Evolutionary conservation across 2,888 invertebrate genomes (phyloP), one percentile per base, ranked within the genome.

Genomic region (Agriotes lineatus): DNA sequence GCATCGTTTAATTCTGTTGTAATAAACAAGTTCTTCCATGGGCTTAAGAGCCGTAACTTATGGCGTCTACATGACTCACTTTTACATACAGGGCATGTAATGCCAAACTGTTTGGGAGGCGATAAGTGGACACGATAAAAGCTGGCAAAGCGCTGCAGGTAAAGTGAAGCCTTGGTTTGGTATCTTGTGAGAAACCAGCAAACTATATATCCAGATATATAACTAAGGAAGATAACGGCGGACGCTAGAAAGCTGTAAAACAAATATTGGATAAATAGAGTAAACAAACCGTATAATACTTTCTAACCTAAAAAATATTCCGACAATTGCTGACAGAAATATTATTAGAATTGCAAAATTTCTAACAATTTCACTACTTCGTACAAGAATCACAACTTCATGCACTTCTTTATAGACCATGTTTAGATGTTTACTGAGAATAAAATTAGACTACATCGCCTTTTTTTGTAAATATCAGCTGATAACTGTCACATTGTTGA

Each of bases 1-100:
- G 93, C 90, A 77, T 87, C 85, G 82, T 95, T 93, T 65, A 95
- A 86, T 78, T 92, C 90, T 79, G 89, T 87, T 65, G 91, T 90
- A 77, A 95, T 86, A 70, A 86, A 85, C 1, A 93, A 82, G 68
- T 89, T 88, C 58, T 87, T 88, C 92, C 92, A 93, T 58, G 93
- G 92, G 2, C 70, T 75, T 9, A 60, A 71, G 18, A 57, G 56
- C 20, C 73, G 72, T 76, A 85, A 80, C 74, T 88, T 87, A 82
- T 90, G 90, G 50, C 90, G 84, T 58, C 83, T 83, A 78, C 90
- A 91, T 42, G 86, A 85, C 42, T 85, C 84, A 61, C 86, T 86
- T 62, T 89, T 89, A 81, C 91, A 91, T 52, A 90, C 87, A 73
- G 85, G 85, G 81, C 90, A 91, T n/a, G 80, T 78, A 18, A 72